Evolutionary conservation across 2,113 vertebrate genomes (phyloP), one percentile per base, ranked within the genome.

Genomic region (Lampris megalopsis): DNA sequence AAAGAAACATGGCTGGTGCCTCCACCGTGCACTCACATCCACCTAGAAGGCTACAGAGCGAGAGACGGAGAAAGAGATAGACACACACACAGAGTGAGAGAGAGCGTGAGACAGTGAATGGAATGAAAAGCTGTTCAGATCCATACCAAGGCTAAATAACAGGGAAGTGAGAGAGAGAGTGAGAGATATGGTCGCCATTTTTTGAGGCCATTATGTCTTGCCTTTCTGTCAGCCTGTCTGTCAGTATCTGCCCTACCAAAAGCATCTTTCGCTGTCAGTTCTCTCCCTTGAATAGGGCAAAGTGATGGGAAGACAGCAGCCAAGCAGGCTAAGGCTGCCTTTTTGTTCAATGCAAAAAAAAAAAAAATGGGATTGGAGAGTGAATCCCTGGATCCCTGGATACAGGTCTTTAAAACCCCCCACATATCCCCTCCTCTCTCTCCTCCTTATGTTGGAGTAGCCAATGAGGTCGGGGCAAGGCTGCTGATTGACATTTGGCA

Each of bases 401-500:
- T 6, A 10, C 48, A 1, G 0, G 37, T 56, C 24, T 9, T 62
- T 58, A 75, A 77, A 36, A 49, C 61, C 68, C 70, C 47, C 40
- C 49, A 79, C 59, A 71, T 77, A 63, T 80, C 76, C 84, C 63
- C 60, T 86, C 73, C 40, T 80, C 70, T 77, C 47, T 49, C 54
- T 58, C 59, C 48, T 54, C 9, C 3, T 54, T n/a, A 54, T 5
- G 52, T 11, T 13, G 84, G 11, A 13, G 52, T 4, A 54, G 11
- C 49, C 49, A 52, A 5, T 54, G 4, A 54, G 52, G 85, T 90
- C 88, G 80, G 77, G 75, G 71, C 36, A 4, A 63, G 75, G 49
- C 43, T 0, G 8, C 79, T 87, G 89, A 92, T 82, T 83, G 88
- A 83, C 87, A 89, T 86, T 90, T 90, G 84, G 75, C 81, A 87